Evolutionary conservation across 1,140 invertebrate genomes (phyloP), one percentile per base, ranked within the genome.

Genomic region (Ctenoplectra terminalis): DNA sequence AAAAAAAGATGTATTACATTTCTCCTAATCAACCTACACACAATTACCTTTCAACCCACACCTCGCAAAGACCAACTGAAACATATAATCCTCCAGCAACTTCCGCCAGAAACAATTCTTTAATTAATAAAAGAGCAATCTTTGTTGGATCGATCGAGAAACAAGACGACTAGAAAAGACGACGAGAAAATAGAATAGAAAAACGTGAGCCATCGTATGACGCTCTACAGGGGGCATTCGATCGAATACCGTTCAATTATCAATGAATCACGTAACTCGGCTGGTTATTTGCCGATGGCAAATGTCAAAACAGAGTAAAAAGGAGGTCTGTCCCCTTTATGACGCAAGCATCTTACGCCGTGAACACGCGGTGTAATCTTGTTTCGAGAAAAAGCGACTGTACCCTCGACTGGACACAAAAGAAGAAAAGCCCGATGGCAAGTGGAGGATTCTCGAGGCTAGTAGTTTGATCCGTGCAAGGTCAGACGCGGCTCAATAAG

Each of bases 181-280:
- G n/a, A n/a, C n/a, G n/a, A n/a, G n/a, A n/a, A 67, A n/a, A 15
- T n/a, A n/a, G 11, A 67, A 67, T 46, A 26, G 1, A 7, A 20
- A 9, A 67, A 15, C n/a, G 37, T 26, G 37, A 40, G 15, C n/a
- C 34, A 1, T 6, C 5, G 48, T n/a, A 58, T n/a, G 37, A 60
- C 56, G 71, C 54, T 73, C 71, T 73, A 73, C 56, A 29, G 71
- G 71, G 71, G 54, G 71, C 66, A 69, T 26, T 0, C 31, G 78
- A 76, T 82, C 64, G 79, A 85, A 71, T 31, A 6, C 11, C 46
- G 60, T 60, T 71, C 73, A 80, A 85, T 83, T 83, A 83, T 85
- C 81, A 83, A 83, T 85, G 84, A 83, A 76, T 71, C 64, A 85
- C 80, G 66, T 82, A 67, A 85, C 5, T 40, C 67, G 67, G 31